These are phyloP conservation scores for Pristiophorus japonicus DNA, from an alignment of 2,113 vertebrate species.

Conservation along the genomic window DNA sequence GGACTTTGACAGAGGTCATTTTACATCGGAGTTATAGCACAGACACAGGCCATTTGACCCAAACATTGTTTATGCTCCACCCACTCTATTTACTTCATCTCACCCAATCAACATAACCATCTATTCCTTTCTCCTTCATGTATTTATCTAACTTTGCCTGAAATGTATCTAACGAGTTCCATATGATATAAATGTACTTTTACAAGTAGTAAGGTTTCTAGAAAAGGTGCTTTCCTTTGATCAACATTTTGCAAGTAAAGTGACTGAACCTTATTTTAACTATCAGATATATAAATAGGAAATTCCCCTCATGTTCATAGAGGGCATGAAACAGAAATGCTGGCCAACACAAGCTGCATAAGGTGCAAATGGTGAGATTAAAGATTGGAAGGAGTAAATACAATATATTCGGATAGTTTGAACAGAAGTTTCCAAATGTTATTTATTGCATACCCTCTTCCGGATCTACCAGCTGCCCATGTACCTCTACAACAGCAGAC, in stretches of 20 bases:
- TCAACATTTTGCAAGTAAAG: background rate
- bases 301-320: background rate
- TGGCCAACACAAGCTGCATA: background rate
- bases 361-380: background rate
- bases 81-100: background rate
- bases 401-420: background rate
- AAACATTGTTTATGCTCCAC: too few relatives aligned
- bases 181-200: background rate
- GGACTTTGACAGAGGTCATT: background rate
- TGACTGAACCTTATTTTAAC: background rate
- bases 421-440: too few relatives aligned
- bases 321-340: background rate
- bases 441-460: too few relatives aligned
- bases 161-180: background rate
- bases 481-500: too few relatives aligned
- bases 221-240: background rate
- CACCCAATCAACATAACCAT: background rate
- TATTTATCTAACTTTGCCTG: background rate
- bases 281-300: background rate
- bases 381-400: background rate
- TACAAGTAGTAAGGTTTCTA: background rate
- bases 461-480: too few relatives aligned
- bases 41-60: too few relatives aligned
- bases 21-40: background rate
- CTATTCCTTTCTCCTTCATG: background rate